phyloP scores from a whole-genome alignment of 30 jellyfish, hydroid and myxozoan genomes.

The Hydra vulgaris region DNA sequence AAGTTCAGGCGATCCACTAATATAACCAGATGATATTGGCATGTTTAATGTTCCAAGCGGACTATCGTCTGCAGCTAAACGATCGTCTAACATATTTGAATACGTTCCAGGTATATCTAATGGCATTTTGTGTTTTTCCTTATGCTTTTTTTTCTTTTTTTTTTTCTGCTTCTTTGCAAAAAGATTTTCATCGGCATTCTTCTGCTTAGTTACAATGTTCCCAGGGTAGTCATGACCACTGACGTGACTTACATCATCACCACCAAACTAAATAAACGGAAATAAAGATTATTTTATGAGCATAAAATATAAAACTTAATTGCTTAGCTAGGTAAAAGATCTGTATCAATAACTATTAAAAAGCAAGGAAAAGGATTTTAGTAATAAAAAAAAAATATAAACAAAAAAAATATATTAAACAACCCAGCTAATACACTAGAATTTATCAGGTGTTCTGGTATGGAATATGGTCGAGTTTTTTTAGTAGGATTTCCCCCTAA shows the following conservation, averaged over 20 bases:
- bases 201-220: conserved; percentile 7
- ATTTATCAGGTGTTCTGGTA: too few species aligned
- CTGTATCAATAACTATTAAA: too few species aligned
- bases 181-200: conserved; percentile 25
- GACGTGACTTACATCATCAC: conserved; percentile 74
- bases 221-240: conserved; percentile 57
- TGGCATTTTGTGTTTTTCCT: conserved; percentile 20
- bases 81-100: conserved; percentile 6
- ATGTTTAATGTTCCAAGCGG: neutral
- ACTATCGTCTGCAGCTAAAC: conserved; percentile 4
- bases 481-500: too few species aligned
- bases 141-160: conserved; percentile 82
- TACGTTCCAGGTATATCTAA: conserved; percentile 5
- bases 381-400: too few species aligned
- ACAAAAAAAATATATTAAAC: too few species aligned
- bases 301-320: neutral
- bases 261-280: conserved; percentile 34
- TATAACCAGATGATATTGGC: neutral
- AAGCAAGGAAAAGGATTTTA: too few species aligned
- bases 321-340: too few species aligned
- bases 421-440: too few species aligned
- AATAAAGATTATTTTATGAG: neutral
- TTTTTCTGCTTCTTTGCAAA: conserved; percentile 47
- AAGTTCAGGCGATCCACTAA: neutral
- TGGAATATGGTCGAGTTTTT: too few species aligned